Evolutionary conservation across 2,113 vertebrate species (phyloP).

Genomic region (Nannobrachium achirus): DNA sequence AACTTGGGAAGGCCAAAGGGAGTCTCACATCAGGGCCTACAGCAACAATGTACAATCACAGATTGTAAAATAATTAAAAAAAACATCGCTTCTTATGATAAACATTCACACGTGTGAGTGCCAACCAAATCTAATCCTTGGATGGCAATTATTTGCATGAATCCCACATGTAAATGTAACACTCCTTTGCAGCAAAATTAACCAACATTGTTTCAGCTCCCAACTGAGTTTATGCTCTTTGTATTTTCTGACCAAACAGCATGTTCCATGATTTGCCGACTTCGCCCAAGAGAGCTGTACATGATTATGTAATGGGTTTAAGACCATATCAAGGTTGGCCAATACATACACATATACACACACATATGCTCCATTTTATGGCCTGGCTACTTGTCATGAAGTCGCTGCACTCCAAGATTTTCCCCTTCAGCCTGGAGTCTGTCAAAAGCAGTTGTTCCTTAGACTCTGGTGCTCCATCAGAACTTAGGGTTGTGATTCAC

Average conservation of each 20-base stretch:
- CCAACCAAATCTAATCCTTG: constrained; percentile 57
- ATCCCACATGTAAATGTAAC: constrained; percentile 51
- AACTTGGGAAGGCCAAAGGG: not conserved
- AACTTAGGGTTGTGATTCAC: constrained; percentile 42
- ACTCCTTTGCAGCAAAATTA: constrained; percentile 47
- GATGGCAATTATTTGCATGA: constrained; percentile 43
- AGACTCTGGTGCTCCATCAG: constrained; percentile 27
- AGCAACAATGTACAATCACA: constrained; percentile 17
- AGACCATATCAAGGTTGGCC: constrained; percentile 47
- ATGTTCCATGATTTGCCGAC: constrained; percentile 47
- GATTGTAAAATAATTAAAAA: constrained; percentile 45
- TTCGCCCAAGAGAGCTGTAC: constrained; percentile 47
- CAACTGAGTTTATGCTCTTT: constrained; percentile 64
- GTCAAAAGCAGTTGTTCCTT: constrained; percentile 46
- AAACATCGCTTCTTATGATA: constrained; percentile 22
- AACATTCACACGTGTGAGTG: not conserved
- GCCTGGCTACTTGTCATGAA: constrained; percentile 43
- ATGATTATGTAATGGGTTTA: constrained; percentile 31
- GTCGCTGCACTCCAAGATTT: constrained; percentile 26
- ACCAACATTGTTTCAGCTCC: constrained; percentile 56
- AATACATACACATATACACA: constrained; percentile 29
- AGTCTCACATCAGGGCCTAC: not conserved
- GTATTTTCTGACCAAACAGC: constrained; percentile 67
- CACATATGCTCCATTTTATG: constrained; percentile 45
- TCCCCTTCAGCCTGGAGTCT: constrained; percentile 45